Percentiles rank a stretch among this genome's conserved stretches.
These are phyloP conservation scores for Amiota communis DNA, from an alignment of 2,888 invertebrate species.

Conservation along the genomic window DNA sequence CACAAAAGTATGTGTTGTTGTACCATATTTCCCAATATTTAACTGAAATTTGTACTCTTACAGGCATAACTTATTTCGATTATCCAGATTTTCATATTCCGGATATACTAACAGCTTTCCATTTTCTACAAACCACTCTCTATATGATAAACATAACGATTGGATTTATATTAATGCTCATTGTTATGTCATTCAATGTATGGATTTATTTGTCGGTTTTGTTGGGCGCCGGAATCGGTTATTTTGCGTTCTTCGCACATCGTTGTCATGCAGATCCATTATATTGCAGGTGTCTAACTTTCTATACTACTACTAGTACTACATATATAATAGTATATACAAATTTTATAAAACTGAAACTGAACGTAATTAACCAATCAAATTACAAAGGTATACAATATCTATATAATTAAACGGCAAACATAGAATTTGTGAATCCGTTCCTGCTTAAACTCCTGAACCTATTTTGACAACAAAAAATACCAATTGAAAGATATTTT, in stretches of 20 bases:
- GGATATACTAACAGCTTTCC: not conserved
- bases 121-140: slow-evolving; percentile 11
- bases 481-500: too few species aligned
- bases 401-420: too few species aligned
- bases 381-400: too few species aligned
- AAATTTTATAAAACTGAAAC: too few species aligned
- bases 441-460: too few species aligned
- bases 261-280: slow-evolving; percentile 13
- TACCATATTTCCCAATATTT: not conserved
- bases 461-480: too few species aligned
- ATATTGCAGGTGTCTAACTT: not conserved
- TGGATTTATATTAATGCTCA: slow-evolving; percentile 15
- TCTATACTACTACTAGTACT: not conserved
- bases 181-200: slow-evolving; percentile 14
- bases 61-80: not conserved
- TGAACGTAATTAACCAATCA: too few species aligned
- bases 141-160: slow-evolving; percentile 4
- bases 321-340: too few species aligned
- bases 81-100: slow-evolving; percentile 5
- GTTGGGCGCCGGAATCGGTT: slow-evolving; percentile 16
- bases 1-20: too few species aligned
- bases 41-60: not conserved
- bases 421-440: too few species aligned
- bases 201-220: not conserved
- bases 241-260: slow-evolving; percentile 15